These are phyloP conservation scores for Oscheius sp. DNA, from an alignment of 1,140 invertebrate species.

Conservation along the genomic window DNA sequence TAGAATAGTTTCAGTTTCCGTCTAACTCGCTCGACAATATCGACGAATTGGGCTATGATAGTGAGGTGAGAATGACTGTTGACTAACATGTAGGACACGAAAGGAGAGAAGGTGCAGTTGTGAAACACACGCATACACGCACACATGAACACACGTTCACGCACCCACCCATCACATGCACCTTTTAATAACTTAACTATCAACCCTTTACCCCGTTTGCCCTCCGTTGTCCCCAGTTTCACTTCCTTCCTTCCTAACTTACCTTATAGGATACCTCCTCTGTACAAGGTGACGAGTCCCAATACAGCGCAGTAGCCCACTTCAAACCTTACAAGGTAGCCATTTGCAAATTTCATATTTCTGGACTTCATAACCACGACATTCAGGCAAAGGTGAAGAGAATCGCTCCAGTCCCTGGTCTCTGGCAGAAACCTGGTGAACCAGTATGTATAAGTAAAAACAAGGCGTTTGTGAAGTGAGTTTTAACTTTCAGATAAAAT, in stretches of 20 bases:
- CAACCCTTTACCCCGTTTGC: too few relatives aligned
- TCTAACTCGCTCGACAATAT: conserved; percentile 3
- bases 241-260: too few relatives aligned
- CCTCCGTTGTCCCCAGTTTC: too few relatives aligned
- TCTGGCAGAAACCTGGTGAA: conserved; percentile 30
- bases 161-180: too few relatives aligned
- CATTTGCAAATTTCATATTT: background rate
- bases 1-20: conserved; percentile 6
- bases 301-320: conserved; percentile 39
- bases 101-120: too few relatives aligned
- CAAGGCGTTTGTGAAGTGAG: conserved; percentile 35
- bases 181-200: too few relatives aligned
- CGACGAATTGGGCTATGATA: conserved; percentile 12
- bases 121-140: too few relatives aligned
- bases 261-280: too few relatives aligned
- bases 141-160: too few relatives aligned
- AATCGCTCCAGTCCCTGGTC: conserved; percentile 36
- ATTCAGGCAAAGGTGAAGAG: conserved; percentile 23
- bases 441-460: conserved; percentile 38
- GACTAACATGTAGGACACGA: too few relatives aligned
- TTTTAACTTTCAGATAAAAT: background rate
- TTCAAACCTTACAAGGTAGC: conserved; percentile 37
- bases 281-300: conserved; percentile 33
- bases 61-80: conserved; percentile 16
- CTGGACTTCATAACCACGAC: background rate